Percentiles rank a stretch among this genome's conserved stretches.
phyloP scores from a whole-genome alignment of 1,140 invertebrate genomes.

The Polyergus mexicanus region DNA sequence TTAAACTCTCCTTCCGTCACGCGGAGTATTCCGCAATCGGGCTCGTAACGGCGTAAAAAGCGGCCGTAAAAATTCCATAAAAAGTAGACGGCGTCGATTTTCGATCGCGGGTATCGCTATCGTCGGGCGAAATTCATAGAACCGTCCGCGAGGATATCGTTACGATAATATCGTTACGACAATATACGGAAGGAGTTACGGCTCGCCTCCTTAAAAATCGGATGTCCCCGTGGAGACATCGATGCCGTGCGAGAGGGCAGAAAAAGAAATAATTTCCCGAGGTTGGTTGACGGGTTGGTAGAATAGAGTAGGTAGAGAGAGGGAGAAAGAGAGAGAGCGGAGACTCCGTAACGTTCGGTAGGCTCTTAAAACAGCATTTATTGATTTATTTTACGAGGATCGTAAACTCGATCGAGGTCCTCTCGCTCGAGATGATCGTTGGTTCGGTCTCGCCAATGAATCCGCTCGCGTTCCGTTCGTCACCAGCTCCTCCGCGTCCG shows the following conservation, averaged over 20 bases:
- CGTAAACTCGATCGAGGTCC: slow-evolving; percentile 70
- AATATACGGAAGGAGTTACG: slow-evolving; percentile 26
- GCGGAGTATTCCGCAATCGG: not conserved
- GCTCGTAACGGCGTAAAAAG: not conserved
- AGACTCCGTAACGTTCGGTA: slow-evolving; percentile 43
- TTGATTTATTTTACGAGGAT: slow-evolving; percentile 76
- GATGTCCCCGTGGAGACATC: slow-evolving; percentile 38
- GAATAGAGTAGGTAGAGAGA: not conserved
- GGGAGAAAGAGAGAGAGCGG: not conserved
- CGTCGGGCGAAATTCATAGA: slow-evolving; percentile 12
- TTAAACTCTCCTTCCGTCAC: slow-evolving; percentile 16
- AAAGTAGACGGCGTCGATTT: slow-evolving; percentile 4
- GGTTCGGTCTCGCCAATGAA: slow-evolving; percentile 26
- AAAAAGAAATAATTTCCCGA: slow-evolving; percentile 54
- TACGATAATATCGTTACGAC: not conserved
- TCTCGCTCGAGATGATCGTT: slow-evolving; percentile 38
- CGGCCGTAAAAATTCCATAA: slow-evolving; percentile 24
- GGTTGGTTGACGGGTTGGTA: not conserved
- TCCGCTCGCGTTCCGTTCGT: slow-evolving; percentile 46
- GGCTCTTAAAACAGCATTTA: slow-evolving; percentile 64
- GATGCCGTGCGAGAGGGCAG: slow-evolving; percentile 31
- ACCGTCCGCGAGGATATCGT: slow-evolving; percentile 27
- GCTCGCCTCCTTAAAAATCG: slow-evolving; percentile 42
- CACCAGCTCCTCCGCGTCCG: slow-evolving; percentile 11
- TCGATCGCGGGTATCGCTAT: slow-evolving; percentile 1